Conservation (phyloP, 2,888 invertebrate species). For the Zygogramma bicolorata region DNA sequence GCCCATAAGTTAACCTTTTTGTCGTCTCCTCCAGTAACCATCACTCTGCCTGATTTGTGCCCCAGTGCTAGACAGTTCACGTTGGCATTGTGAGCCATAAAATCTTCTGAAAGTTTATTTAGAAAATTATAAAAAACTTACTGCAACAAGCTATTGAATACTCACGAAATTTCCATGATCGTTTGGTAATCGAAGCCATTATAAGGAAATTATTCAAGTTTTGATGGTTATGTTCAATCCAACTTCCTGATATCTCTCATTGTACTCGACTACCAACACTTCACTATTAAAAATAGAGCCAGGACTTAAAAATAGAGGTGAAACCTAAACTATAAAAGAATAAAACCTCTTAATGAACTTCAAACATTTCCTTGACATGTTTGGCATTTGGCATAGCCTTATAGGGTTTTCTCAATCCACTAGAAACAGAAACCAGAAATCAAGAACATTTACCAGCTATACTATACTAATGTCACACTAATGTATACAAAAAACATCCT, state of each 20-base stretch:
- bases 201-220: conserved; percentile 40
- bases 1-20: conserved; percentile 98
- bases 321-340: conserved; percentile 42
- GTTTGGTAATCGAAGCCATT: conserved; percentile 68
- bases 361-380: conserved; percentile 59
- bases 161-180: conserved; percentile 89
- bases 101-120: conserved; percentile 77
- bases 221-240: conserved; percentile 54
- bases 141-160: conserved; percentile 50
- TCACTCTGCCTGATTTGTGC: conserved; percentile 90
- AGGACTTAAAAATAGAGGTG: conserved; percentile 46
- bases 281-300: conserved; percentile 50
- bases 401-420: conserved; percentile 51
- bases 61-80: conserved; percentile 91
- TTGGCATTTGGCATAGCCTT: conserved; percentile 54
- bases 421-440: conserved; percentile 20
- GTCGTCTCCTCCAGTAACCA: conserved; percentile 96
- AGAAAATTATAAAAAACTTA: background rate
- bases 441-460: background rate
- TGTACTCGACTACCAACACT: conserved; percentile 42
- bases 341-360: conserved; percentile 41
- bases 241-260: conserved; percentile 59
- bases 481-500: conserved; percentile 42
- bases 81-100: conserved; percentile 87
- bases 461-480: no score